Base-by-base conservation (phyloP, 1,140 invertebrate species). In the Chironomus tepperi region DNA sequence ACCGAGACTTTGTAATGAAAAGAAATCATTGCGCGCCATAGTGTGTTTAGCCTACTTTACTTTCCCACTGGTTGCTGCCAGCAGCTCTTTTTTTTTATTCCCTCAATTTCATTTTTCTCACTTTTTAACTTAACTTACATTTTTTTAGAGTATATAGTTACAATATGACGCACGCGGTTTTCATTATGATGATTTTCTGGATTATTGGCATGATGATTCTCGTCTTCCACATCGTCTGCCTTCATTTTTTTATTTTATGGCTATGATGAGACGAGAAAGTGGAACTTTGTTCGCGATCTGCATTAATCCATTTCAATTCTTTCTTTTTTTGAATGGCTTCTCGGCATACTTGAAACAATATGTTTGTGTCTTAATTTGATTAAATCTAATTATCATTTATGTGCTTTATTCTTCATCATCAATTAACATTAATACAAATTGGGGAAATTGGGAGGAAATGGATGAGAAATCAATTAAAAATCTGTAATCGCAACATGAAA, bases 141-240 rank as follows among this genome's bases (percentile, higher is more conserved):
- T 21, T 12, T 10, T 34, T 2, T 34, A 34, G 24, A 34, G 24
- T 18, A 18, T 19, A 7, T 5, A 21, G 18, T 9, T 70, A 70
- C 16, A 70, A 19, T 18, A 70, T 19, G 65, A 70, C 65, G 65
- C 65, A 16, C 65, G 65, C 65, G 19, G 65, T 70, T 70, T 70
- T 21, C 65, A 70, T 57, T 57, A 70, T 70, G n/a, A 57, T 57
- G 65, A 70, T 70, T 70, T 70, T 70, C 65, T 70, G 65, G 65
- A 70, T 70, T 70, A 70, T 16, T 21, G 18, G 65, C 18, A 16
- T 70, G 65, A 70, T 70, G 65, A 70, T 70, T 70, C 16, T 70
- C 18, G 15, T 67, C 18, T 67, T 67, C 64, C n/a, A 18, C 16
- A 70, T 70, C 7, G 19, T 70, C 19, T 70, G 65, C 16, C 24